Percentiles rank a stretch among this genome's conserved stretches.
Conservation (phyloP, 2,113 vertebrate species). For the Halcyon malimbica region DNA sequence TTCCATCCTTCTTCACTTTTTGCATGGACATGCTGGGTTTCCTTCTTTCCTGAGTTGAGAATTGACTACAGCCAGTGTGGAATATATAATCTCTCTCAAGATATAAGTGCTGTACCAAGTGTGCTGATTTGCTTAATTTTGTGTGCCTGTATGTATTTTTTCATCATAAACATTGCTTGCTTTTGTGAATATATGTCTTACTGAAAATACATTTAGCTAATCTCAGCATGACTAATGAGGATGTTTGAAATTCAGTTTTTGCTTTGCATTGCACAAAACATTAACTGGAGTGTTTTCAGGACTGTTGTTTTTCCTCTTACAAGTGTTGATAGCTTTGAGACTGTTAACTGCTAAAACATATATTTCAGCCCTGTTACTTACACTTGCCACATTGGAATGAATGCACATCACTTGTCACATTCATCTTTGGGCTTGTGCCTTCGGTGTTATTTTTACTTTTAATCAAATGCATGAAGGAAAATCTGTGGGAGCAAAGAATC, state of each 20-base stretch:
- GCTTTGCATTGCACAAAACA: not conserved
- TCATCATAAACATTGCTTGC: not conserved
- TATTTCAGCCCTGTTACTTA: not conserved
- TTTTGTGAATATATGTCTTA: not conserved
- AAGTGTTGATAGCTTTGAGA: not conserved
- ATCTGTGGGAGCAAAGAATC: slow-evolving; percentile 30
- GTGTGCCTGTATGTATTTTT: not conserved
- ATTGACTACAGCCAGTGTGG: not conserved
- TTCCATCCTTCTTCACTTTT: not conserved
- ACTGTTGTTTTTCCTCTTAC: not conserved
- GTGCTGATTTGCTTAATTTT: not conserved
- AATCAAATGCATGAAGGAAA: slow-evolving; percentile 58
- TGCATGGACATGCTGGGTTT: not conserved
- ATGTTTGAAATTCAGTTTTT: slow-evolving; percentile 1
- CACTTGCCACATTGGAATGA: not conserved
- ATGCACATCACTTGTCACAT: not conserved
- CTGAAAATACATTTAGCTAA: not conserved
- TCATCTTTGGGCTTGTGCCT: not conserved
- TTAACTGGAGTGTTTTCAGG: not conserved
- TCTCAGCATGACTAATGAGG: not conserved
- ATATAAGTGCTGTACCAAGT: not conserved
- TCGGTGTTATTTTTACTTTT: not conserved
- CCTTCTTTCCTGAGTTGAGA: not conserved
- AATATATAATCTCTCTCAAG: not conserved
- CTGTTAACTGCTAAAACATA: not conserved